Base-by-base conservation (phyloP, 2,888 invertebrate species). In the Euzophera pinguis region DNA sequence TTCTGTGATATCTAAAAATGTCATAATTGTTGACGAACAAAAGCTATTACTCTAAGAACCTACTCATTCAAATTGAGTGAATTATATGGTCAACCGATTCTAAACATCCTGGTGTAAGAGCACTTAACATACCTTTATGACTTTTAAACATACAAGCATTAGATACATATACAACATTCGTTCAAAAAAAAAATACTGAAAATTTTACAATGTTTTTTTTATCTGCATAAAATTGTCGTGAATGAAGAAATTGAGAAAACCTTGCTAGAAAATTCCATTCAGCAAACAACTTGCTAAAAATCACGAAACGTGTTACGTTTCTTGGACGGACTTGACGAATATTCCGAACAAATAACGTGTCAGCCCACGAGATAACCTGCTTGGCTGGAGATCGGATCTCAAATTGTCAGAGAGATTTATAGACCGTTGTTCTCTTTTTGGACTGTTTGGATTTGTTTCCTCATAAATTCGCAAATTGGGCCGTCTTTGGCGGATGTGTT, bases 321-420 rank as follows among this genome's bases (percentile, higher is more conserved):
- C 38, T 38, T 12, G 6, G 14, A 38, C 35, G 35, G 12, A 13
- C 41, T 43, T 43, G 56, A 41, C 43, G 49, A 47, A 49, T 50
- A 59, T 53, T 53, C 32, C 22, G 38, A 53, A 57, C 57, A 52
- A 59, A 57, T 59, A 57, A 47, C 55, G 55, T 53, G 59, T 55
- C 57, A 53, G 43, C n/a, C 42, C 45, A 38, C 41, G 42, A 55
- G 53, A 59, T 59, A 57, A 62, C 63, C 64, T 78, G 79, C 75
- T 78, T 74, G 75, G 57, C 64, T 63, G 73, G 71, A 76, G 83
- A 84, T 82, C 76, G 75, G 75, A 83, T 83, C 82, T 81, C 75
- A 80, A 83, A 83, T 82, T 83, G 82, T 77, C 65, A 59, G 64
- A 58, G 69, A 81, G 83, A 84, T 84, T 83, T 84, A 84, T 81